phyloP scores from a whole-genome alignment of 2,797 vertebrate species.

The Mormyrus hasselquistii region DNA sequence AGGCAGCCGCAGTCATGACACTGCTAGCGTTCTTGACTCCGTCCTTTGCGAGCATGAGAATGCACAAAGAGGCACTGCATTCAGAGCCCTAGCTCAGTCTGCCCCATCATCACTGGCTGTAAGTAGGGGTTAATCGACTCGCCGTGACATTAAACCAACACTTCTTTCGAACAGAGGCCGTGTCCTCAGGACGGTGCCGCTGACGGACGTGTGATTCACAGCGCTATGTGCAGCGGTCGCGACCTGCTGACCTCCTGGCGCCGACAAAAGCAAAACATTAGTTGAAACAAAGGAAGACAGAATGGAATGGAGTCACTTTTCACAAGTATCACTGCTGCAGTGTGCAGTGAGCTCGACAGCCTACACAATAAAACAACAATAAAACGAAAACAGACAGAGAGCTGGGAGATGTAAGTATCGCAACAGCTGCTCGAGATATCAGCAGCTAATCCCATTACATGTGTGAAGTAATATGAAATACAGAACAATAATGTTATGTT shows the following conservation, averaged over 20 bases:
- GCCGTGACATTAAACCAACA: not conserved
- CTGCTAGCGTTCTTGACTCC: constrained; percentile 25
- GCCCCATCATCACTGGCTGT: not conserved
- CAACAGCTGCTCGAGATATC: not conserved
- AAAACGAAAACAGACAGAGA: not conserved
- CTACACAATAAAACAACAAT: not conserved
- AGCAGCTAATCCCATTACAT: not conserved
- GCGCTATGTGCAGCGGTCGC: not conserved
- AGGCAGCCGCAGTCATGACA: constrained; percentile 15
- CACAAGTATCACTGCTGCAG: not conserved
- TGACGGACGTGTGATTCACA: not conserved
- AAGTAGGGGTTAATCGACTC: not conserved
- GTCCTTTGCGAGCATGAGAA: constrained; percentile 20
- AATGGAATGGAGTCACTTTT: not conserved
- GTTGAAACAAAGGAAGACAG: not conserved
- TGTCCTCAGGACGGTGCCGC: not conserved
- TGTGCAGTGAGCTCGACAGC: not conserved
- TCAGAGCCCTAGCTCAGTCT: not conserved
- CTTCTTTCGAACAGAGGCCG: not conserved
- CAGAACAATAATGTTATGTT: not conserved
- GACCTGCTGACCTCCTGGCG: not conserved
- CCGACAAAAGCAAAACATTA: not conserved
- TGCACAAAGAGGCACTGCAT: not conserved
- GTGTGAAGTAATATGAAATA: not conserved
- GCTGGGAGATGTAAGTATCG: not conserved